Evolutionary conservation across 2,888 invertebrate species (phyloP).

Genomic region (Xylophagus ater): DNA sequence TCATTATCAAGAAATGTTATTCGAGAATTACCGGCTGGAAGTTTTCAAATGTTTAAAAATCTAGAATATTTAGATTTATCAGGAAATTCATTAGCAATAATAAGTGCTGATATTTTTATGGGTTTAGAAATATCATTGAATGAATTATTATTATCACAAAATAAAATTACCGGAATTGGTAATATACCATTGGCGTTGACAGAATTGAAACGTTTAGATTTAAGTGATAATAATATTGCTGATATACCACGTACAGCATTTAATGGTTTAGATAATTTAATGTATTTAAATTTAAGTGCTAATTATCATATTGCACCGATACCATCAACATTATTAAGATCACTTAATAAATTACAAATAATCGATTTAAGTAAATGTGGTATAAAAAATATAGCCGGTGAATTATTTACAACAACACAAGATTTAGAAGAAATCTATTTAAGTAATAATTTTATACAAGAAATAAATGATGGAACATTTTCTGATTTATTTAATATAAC

Average conservation of each 20-base stretch:
- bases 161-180: slow-evolving; percentile 56
- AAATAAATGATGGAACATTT: slow-evolving; percentile 67
- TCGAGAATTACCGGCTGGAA: slow-evolving; percentile 67
- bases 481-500: slow-evolving; percentile 64
- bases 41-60: slow-evolving; percentile 67
- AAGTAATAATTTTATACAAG: slow-evolving; percentile 60
- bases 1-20: slow-evolving; percentile 76
- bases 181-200: slow-evolving; percentile 52
- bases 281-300: slow-evolving; percentile 62
- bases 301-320: slow-evolving; percentile 57
- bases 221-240: slow-evolving; percentile 68
- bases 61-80: slow-evolving; percentile 61
- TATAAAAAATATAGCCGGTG: slow-evolving; percentile 59
- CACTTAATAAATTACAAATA: slow-evolving; percentile 53
- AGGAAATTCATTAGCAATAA: slow-evolving; percentile 62
- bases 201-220: slow-evolving; percentile 56
- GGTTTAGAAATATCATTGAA: slow-evolving; percentile 64
- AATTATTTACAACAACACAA: slow-evolving; percentile 55
- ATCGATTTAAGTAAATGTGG: slow-evolving; percentile 66
- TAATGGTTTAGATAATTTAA: slow-evolving; percentile 51
- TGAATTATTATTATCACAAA: slow-evolving; percentile 61
- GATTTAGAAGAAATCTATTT: slow-evolving; percentile 58
- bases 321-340: slow-evolving; percentile 56
- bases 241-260: slow-evolving; percentile 60
- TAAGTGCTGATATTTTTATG: slow-evolving; percentile 61